Percentiles rank a stretch among this genome's conserved stretches.
Conservation (phyloP, 92 coral and sea anemone genomes). For the Phenganax stokvisi region DNA sequence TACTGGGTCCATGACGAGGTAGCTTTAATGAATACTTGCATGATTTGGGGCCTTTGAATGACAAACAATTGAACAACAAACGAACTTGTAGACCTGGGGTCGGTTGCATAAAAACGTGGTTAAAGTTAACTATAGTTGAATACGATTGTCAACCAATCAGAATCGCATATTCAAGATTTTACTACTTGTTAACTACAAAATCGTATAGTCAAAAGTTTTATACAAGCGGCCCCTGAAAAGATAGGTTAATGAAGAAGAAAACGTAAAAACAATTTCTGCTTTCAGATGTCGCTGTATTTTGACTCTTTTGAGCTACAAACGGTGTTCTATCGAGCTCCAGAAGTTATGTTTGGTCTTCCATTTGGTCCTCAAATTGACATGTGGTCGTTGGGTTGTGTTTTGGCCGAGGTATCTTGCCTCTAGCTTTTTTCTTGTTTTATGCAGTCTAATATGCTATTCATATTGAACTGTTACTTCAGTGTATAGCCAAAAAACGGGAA, state of each 20-base stretch:
- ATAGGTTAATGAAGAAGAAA: background rate
- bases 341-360: conserved; percentile 89
- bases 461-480: background rate
- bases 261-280: background rate
- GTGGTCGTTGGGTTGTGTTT: conserved; percentile 92
- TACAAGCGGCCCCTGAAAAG: too few relatives aligned
- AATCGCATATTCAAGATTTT: too few relatives aligned
- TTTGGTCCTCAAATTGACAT: conserved; percentile 94
- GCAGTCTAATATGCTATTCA: background rate
- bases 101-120: too few relatives aligned
- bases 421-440: background rate
- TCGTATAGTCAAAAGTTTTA: too few relatives aligned
- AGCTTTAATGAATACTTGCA: background rate
- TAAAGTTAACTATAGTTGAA: too few relatives aligned
- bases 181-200: too few relatives aligned
- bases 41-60: too few relatives aligned
- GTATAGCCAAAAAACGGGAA: background rate
- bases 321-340: conserved; percentile 88
- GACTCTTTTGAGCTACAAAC: conserved; percentile 90
- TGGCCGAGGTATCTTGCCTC: conserved; percentile 64
- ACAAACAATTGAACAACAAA: too few relatives aligned
- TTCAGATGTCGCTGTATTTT: conserved; percentile 86
- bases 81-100: background rate
- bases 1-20: conserved; percentile 83
- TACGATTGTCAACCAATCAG: too few relatives aligned